phyloP scores from a whole-genome alignment of 1,140 invertebrate genomes.

The Hirudo medicinalis region DNA sequence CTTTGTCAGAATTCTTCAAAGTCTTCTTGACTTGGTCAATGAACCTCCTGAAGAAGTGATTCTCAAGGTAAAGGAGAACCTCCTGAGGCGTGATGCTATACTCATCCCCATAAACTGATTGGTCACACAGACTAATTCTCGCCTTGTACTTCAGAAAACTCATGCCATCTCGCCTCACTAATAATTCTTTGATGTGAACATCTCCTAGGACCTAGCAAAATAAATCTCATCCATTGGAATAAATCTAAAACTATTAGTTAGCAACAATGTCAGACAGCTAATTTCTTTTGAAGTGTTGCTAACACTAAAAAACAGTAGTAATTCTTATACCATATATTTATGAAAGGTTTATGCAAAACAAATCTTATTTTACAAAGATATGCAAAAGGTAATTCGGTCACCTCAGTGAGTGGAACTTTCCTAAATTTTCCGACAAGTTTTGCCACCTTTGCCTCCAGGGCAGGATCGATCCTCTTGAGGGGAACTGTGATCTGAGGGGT shows the following conservation, averaged over 20 bases:
- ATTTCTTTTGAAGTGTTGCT: too few species aligned
- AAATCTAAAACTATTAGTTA: too few species aligned
- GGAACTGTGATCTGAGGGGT: slow-evolving; percentile 93
- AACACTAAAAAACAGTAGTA: too few species aligned
- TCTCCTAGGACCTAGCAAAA: slow-evolving; percentile 46
- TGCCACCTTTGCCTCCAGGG: slow-evolving; percentile 24
- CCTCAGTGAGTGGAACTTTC: slow-evolving; percentile 60
- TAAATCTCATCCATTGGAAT: not conserved
- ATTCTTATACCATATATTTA: too few species aligned
- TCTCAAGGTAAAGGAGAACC: slow-evolving; percentile 46
- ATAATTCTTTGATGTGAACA: slow-evolving; percentile 52
- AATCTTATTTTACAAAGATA: too few species aligned
- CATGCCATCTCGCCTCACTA: slow-evolving; percentile 31
- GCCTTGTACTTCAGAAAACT: slow-evolving; percentile 31
- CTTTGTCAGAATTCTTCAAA: slow-evolving; percentile 17
- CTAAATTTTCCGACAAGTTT: slow-evolving; percentile 47
- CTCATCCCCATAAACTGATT: slow-evolving; percentile 55
- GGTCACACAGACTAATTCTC: slow-evolving; percentile 58
- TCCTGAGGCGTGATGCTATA: slow-evolving; percentile 55
- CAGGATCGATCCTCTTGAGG: slow-evolving; percentile 41
- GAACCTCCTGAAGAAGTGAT: slow-evolving; percentile 28
- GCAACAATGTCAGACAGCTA: too few species aligned
- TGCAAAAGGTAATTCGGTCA: slow-evolving; percentile 34
- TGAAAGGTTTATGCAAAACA: too few species aligned
- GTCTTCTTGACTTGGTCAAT: slow-evolving; percentile 29